Evolutionary conservation across 2,113 vertebrate genomes (phyloP).

Genomic region (Chauna torquata): DNA sequence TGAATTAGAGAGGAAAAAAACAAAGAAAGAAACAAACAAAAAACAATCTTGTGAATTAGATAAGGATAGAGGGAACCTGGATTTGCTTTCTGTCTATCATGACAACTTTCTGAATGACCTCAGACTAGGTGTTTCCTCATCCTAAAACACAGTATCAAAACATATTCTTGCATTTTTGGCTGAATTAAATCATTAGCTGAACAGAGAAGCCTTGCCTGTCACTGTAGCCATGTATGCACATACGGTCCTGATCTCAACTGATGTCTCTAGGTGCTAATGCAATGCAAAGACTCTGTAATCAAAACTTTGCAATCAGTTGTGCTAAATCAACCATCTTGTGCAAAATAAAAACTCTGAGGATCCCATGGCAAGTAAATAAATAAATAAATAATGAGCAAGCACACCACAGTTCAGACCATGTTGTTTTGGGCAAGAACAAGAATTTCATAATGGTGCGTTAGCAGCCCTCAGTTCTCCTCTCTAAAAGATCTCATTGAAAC

Average conservation of each 20-base stretch:
- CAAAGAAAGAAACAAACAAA: neutral
- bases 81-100: neutral
- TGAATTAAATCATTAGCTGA: neutral
- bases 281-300: constrained; percentile 14
- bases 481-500: constrained; percentile 11
- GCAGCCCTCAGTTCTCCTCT: neutral
- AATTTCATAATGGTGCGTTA: neutral
- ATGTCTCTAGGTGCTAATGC: constrained; percentile 10
- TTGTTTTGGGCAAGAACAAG: neutral
- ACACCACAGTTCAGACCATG: neutral
- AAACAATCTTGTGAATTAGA: neutral
- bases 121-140: neutral
- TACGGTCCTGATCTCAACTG: constrained; percentile 30
- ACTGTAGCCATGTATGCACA: neutral
- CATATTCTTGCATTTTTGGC: neutral
- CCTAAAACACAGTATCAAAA: neutral
- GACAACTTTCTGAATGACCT: neutral
- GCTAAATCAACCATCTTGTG: neutral
- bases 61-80: neutral
- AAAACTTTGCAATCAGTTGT: constrained; percentile 12
- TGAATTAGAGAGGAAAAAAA: neutral
- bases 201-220: neutral
- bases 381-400: neutral
- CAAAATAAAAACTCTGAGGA: neutral
- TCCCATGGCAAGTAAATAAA: neutral